phyloP scores from a whole-genome alignment of 1,140 invertebrate species.

The Mylabris phalerata region DNA sequence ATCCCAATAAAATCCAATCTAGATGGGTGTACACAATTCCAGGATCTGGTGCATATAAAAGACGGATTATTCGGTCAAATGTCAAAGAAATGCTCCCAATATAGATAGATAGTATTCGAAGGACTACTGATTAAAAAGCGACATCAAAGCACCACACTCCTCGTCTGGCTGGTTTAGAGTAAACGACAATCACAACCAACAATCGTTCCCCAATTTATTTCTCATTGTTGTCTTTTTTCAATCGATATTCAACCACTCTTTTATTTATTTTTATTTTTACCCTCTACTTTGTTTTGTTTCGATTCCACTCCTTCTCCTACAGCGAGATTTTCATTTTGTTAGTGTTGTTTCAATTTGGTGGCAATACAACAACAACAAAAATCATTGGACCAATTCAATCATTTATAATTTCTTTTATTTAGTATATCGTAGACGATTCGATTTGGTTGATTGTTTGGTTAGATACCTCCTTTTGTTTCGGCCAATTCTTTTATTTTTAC shows the following conservation, averaged over 20 bases:
- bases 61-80: slow-evolving; percentile 41
- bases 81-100: slow-evolving; percentile 37
- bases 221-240: slow-evolving; percentile 42
- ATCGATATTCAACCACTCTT: slow-evolving; percentile 35
- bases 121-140: slow-evolving; percentile 39
- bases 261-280: slow-evolving; percentile 22
- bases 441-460: slow-evolving; percentile 20
- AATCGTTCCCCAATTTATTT: slow-evolving; percentile 40
- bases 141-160: slow-evolving; percentile 35
- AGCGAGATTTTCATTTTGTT: slow-evolving; percentile 20
- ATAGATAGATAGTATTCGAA: slow-evolving; percentile 23
- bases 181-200: slow-evolving; percentile 40
- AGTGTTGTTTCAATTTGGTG: slow-evolving; percentile 33
- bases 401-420: no score
- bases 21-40: no score
- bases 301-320: no score
- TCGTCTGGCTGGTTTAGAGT: slow-evolving; percentile 23
- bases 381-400: background rate
- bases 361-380: no score
- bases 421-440: background rate
- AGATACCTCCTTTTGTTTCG: slow-evolving; percentile 26
- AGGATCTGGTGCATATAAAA: slow-evolving; percentile 25
- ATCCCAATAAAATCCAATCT: no score
- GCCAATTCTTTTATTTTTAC: slow-evolving; percentile 31
- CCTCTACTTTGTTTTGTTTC: no score